These are phyloP conservation scores for Erebia palarica DNA, from an alignment of 2,888 invertebrate species.

Conservation along the genomic window DNA sequence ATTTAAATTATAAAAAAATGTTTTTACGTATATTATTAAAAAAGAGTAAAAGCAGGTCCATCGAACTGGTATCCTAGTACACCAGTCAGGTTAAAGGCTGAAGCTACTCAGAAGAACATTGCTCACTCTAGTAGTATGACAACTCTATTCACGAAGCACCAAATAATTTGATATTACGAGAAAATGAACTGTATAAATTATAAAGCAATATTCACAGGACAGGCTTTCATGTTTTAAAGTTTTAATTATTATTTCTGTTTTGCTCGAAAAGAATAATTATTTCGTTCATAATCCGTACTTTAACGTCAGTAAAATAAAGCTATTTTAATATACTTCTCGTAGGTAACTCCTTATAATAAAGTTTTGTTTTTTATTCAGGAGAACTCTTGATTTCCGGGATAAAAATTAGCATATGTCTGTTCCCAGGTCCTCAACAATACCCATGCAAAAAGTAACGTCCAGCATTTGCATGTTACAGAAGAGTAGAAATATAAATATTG, in stretches of 20 bases:
- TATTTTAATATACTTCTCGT: neutral
- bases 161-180: slow-evolving; percentile 25
- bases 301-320: neutral
- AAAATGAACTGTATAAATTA: slow-evolving; percentile 33
- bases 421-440: too few relatives aligned
- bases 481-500: too few relatives aligned
- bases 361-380: neutral
- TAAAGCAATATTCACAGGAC: slow-evolving; percentile 31
- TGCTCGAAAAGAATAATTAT: slow-evolving; percentile 7
- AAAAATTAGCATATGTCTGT: too few relatives aligned
- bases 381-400: too few relatives aligned
- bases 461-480: too few relatives aligned
- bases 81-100: neutral
- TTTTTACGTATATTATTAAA: too few relatives aligned
- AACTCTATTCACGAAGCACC: neutral
- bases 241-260: slow-evolving; percentile 23
- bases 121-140: neutral
- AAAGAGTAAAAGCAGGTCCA: too few relatives aligned
- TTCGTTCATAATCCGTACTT: slow-evolving; percentile 4
- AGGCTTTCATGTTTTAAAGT: slow-evolving; percentile 16
- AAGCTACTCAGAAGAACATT: neutral
- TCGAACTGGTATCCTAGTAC: too few relatives aligned
- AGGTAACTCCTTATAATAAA: neutral
- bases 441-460: too few relatives aligned
- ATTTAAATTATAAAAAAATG: too few relatives aligned